Conservation (phyloP, 2,113 vertebrate genomes). For the Hirundichthys speculiger region DNA sequence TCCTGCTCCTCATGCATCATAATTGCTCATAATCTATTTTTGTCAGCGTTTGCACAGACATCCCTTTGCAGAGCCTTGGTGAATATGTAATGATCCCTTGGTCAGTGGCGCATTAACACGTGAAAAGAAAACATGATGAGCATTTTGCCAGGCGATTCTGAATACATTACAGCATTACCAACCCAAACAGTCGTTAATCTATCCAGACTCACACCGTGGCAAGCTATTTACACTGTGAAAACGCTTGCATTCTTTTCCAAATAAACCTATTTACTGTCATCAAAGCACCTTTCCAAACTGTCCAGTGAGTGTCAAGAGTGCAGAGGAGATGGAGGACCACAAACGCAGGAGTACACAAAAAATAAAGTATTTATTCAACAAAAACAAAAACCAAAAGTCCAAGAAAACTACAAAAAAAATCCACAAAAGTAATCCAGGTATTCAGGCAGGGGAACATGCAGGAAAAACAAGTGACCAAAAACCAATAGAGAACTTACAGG, state of each 20-base stretch:
- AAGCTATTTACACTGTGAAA: slow-evolving; percentile 49
- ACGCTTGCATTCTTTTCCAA: slow-evolving; percentile 33
- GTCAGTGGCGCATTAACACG: slow-evolving; percentile 57
- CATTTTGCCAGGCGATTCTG: slow-evolving; percentile 32
- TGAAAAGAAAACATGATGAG: slow-evolving; percentile 65
- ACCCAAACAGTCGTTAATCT: slow-evolving; percentile 52
- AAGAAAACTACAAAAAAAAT: too few species aligned
- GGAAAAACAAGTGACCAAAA: too few species aligned
- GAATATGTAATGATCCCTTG: slow-evolving; percentile 46
- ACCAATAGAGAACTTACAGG: too few species aligned
- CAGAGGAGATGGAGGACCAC: too few species aligned
- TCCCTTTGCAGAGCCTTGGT: slow-evolving; percentile 24
- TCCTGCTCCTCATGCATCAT: slow-evolving; percentile 36
- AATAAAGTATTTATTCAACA: too few species aligned
- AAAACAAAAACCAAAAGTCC: too few species aligned
- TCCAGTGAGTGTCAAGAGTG: too few species aligned
- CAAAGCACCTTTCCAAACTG: too few species aligned
- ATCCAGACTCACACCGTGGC: slow-evolving; percentile 17
- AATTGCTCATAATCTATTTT: slow-evolving; percentile 48
- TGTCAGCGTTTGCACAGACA: slow-evolving; percentile 23
- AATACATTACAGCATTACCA: slow-evolving; percentile 47
- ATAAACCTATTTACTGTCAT: slow-evolving; percentile 20
- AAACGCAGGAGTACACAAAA: too few species aligned
- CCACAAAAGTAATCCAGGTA: too few species aligned
- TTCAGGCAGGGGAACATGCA: too few species aligned